phyloP scores from a whole-genome alignment of 2,888 invertebrate species.

The Orchestes rusci region DNA sequence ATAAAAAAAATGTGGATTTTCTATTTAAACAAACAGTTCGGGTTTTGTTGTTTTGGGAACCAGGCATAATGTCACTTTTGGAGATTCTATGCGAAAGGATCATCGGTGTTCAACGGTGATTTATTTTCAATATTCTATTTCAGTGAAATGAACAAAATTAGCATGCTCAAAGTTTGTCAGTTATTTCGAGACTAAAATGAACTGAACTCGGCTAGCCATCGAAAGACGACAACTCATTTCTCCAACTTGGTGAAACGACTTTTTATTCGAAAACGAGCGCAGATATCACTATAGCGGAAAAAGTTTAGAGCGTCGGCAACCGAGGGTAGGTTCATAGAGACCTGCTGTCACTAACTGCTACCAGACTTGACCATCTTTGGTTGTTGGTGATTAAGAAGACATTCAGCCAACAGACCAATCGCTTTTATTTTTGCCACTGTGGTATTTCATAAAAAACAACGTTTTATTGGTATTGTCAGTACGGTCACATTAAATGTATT shows the following conservation, averaged over 20 bases:
- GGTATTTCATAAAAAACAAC: slow-evolving; percentile 13
- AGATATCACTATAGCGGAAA: slow-evolving; percentile 40
- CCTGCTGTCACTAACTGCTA: slow-evolving; percentile 33
- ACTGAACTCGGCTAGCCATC: neutral
- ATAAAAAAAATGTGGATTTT: no score
- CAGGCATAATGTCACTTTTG: no score
- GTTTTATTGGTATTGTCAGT: no score
- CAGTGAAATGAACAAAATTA: no score
- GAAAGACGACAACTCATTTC: slow-evolving; percentile 35
- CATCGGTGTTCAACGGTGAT: no score
- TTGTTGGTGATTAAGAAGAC: slow-evolving; percentile 35
- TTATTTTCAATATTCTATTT: no score
- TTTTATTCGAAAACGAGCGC: slow-evolving; percentile 40
- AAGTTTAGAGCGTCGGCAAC: slow-evolving; percentile 38
- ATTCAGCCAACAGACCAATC: slow-evolving; percentile 17
- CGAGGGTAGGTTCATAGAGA: slow-evolving; percentile 38
- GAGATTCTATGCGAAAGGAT: no score
- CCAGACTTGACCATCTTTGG: slow-evolving; percentile 40
- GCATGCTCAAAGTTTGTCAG: no score
- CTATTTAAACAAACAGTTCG: no score
- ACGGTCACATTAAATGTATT: no score
- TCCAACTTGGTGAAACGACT: slow-evolving; percentile 42
- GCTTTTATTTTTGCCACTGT: slow-evolving; percentile 11
- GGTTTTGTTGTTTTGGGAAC: no score
- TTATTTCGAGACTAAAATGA: no score